Base-by-base conservation (phyloP, 2,888 invertebrate genomes). In the Andricus quercusramuli region DNA sequence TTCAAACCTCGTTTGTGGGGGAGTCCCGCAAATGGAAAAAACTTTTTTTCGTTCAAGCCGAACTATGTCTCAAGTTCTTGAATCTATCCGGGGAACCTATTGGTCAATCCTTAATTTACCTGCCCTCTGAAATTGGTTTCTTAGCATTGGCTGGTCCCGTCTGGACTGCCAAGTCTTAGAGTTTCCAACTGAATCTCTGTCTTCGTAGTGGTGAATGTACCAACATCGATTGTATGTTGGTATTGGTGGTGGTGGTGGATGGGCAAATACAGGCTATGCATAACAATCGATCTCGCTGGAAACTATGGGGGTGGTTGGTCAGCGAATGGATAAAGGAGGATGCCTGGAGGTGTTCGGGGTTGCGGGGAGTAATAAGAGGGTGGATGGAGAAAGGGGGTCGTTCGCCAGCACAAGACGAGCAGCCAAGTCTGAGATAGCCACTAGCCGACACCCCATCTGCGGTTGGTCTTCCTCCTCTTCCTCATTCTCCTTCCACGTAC, bases 221-320 rank as follows among this genome's bases (percentile, higher is more conserved):
- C 32, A 32, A 85, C 79, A 82, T 82, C 80, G 80, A 78, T 78
- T 80, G 82, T 81, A 82, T 77, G 80, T 80, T 81, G 79, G 82
- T 81, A 81, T 74, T 80, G 79, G 80, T 81, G 80, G 81, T 81
- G 80, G 81, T 82, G 74, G 85, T 87, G 87, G 91, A 90, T 90
- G 91, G 90, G 92, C 91, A 92, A 92, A 92, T 92, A 92, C 92
- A 92, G 90, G 92, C 92, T 92, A 92, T 92, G 92, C 92, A 92
- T 92, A 92, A 92, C 92, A 92, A 92, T 92, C 92, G 92, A 92
- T 92, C 92, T 92, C 90, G 89, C 90, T 89, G 91, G 92, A 91
- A 92, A 91, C 92, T 91, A 89, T 89, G 90, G 90, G 90, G 90
- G 91, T 88, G 90, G 91, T 89, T 91, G 92, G 92, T 90, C 90